Percentiles rank a stretch among this genome's conserved stretches.
phyloP scores from a whole-genome alignment of 1,140 invertebrate species.

The Temnothorax curvispinosus region DNA sequence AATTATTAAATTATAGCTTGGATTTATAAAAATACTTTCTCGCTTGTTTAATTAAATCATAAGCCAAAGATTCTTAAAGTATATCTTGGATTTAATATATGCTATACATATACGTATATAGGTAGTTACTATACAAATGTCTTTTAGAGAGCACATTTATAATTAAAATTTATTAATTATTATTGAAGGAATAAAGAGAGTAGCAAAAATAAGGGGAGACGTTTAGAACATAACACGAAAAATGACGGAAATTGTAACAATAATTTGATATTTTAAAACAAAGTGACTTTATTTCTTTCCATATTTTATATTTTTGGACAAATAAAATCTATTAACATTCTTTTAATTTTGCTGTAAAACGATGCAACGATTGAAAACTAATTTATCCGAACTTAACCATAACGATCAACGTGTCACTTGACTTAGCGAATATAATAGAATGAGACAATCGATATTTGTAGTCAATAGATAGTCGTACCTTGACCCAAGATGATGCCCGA shows the following conservation, averaged over 20 bases:
- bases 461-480: constrained; percentile 73
- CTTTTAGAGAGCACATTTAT: no score
- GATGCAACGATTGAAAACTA: not conserved
- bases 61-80: not conserved
- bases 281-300: not conserved
- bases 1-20: not conserved
- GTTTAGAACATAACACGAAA: not conserved
- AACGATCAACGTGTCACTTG: not conserved
- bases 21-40: not conserved
- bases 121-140: no score
- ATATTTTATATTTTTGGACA: not conserved
- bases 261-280: not conserved
- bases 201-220: no score
- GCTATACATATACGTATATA: not conserved
- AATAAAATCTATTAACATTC: not conserved
- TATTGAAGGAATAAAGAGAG: no score
- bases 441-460: not conserved
- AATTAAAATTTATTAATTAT: no score
- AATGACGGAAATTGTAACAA: not conserved
- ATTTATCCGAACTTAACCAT: not conserved
- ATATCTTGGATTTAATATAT: not conserved
- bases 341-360: not conserved
- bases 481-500: constrained; percentile 84
- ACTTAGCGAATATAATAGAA: not conserved
- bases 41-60: not conserved